Conservation (phyloP, 2,113 vertebrate genomes). For the Strix aluco region DNA sequence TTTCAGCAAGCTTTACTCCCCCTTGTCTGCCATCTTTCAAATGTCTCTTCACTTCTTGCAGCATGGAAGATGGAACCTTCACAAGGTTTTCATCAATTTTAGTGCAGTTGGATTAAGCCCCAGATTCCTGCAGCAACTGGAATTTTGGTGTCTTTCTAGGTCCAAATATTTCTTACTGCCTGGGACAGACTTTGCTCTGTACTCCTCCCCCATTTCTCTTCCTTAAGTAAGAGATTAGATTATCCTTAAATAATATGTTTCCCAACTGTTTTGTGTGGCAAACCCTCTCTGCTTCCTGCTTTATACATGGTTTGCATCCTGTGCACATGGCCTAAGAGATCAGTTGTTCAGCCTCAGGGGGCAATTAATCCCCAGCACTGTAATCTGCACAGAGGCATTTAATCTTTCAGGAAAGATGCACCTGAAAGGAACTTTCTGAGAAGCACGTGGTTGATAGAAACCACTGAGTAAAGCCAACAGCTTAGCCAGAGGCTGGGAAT, state of each 20-base stretch:
- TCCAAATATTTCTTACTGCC: background rate
- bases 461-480: slow-evolving; percentile 37
- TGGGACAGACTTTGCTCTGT: background rate
- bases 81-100: background rate
- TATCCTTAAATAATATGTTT: slow-evolving; percentile 34
- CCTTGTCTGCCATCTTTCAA: background rate
- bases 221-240: background rate
- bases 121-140: background rate
- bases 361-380: slow-evolving; percentile 41
- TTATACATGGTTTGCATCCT: slow-evolving; percentile 3
- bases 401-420: slow-evolving; percentile 61
- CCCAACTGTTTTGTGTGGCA: slow-evolving; percentile 5
- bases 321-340: slow-evolving; percentile 22
- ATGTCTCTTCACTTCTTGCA: background rate
- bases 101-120: background rate
- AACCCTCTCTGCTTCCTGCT: slow-evolving; percentile 17
- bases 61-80: background rate
- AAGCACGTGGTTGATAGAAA: background rate
- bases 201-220: background rate
- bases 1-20: background rate
- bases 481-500: slow-evolving; percentile 53
- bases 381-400: slow-evolving; percentile 58
- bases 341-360: slow-evolving; percentile 45
- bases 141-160: background rate
- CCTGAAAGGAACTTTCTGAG: slow-evolving; percentile 59